Conservation (phyloP, 1,140 invertebrate species). For the Homalodisca vitripennis region DNA sequence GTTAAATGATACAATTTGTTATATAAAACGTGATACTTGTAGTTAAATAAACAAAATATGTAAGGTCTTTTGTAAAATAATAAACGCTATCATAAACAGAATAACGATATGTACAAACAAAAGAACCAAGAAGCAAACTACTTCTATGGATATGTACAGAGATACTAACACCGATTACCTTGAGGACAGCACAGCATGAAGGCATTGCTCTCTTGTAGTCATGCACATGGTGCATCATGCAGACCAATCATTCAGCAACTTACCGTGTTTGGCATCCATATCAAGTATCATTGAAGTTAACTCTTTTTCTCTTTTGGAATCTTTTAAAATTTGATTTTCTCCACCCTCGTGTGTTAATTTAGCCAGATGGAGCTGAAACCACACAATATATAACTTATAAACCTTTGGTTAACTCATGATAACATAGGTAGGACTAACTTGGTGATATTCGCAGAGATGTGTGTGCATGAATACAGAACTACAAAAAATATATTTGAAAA, state of each 20-base stretch:
- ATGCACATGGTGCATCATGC: conserved; percentile 10
- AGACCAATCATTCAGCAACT: conserved; percentile 42
- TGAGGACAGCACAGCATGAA: conserved; percentile 41
- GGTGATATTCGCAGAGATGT: no score
- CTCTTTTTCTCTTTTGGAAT: conserved; percentile 62
- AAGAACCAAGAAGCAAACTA: not conserved
- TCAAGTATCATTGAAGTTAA: conserved; percentile 67
- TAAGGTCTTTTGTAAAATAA: not conserved
- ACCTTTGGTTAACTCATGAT: no score
- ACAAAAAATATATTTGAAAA: no score
- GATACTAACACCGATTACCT: conserved; percentile 30
- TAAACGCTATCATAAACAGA: not conserved
- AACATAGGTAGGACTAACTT: no score
- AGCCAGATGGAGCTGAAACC: conserved; percentile 39
- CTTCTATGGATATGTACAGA: not conserved
- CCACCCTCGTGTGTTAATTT: conserved; percentile 38
- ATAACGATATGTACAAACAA: not conserved
- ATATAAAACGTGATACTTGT: not conserved
- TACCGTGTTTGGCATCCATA: conserved; percentile 80
- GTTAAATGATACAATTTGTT: not conserved
- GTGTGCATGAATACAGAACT: no score
- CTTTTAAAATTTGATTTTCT: conserved; percentile 41
- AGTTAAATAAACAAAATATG: not conserved
- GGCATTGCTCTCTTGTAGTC: conserved; percentile 26
- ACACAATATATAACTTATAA: not conserved